Conservation (phyloP, 1,140 invertebrate genomes). For the Achroia grisella region DNA sequence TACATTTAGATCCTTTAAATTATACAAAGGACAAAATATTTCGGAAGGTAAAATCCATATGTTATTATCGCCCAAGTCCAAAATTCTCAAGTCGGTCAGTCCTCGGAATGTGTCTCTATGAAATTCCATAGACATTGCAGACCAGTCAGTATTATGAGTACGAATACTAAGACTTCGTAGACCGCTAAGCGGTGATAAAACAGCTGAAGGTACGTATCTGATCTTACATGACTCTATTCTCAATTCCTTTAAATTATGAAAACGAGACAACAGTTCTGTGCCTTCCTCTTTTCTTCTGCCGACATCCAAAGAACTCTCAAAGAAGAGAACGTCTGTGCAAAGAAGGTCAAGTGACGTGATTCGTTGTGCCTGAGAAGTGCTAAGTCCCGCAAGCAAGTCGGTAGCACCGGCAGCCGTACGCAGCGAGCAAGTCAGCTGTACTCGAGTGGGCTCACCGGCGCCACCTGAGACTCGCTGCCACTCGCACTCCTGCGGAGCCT, state of each 20-base stretch:
- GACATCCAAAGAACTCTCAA: slow-evolving; percentile 82
- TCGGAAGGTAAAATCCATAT: slow-evolving; percentile 84
- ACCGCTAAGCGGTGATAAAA: slow-evolving; percentile 79
- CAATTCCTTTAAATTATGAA: slow-evolving; percentile 82
- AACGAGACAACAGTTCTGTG: slow-evolving; percentile 78
- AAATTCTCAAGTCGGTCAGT: slow-evolving; percentile 77
- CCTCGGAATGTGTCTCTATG: slow-evolving; percentile 82
- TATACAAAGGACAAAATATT: slow-evolving; percentile 83
- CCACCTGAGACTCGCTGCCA: slow-evolving; percentile 77
- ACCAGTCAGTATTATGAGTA: slow-evolving; percentile 88
- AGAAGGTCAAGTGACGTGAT: slow-evolving; percentile 82
- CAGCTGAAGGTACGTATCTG: slow-evolving; percentile 80
- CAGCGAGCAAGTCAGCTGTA: slow-evolving; percentile 81
- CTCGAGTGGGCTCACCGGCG: slow-evolving; percentile 70
- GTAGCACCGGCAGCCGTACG: slow-evolving; percentile 82
- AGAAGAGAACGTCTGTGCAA: slow-evolving; percentile 86
- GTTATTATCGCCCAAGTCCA: slow-evolving; percentile 88
- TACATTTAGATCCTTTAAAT: slow-evolving; percentile 81
- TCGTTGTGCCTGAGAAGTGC: slow-evolving; percentile 78
- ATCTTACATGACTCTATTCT: slow-evolving; percentile 88
- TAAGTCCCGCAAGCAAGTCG: slow-evolving; percentile 80
- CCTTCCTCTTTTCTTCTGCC: slow-evolving; percentile 74
- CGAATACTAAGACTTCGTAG: slow-evolving; percentile 81
- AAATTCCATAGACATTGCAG: slow-evolving; percentile 84
- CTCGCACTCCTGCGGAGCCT: slow-evolving; percentile 79